These are phyloP conservation scores for Equus quagga DNA, from an alignment of 2,113 vertebrate genomes.

Conservation along the genomic window DNA sequence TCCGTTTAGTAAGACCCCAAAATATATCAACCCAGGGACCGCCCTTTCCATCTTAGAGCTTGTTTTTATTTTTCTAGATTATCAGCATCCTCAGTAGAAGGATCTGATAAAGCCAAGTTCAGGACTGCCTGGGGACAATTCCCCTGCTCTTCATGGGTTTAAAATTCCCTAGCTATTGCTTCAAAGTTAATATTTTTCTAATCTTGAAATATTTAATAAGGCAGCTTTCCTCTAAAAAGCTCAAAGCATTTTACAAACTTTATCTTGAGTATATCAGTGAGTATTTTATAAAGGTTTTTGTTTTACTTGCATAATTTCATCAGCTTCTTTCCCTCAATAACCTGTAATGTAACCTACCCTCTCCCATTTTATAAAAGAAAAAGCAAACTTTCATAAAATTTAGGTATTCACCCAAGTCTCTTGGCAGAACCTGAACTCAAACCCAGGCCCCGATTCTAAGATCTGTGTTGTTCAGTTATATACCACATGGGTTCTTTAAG, in stretches of 20 bases:
- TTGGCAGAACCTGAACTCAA: conserved; percentile 10
- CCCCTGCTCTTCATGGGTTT: not conserved
- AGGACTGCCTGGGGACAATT: not conserved
- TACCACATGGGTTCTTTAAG: not conserved
- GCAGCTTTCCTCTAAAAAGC: not conserved
- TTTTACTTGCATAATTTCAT: not conserved
- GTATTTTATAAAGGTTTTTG: not conserved
- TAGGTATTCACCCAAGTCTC: not conserved
- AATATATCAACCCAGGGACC: not conserved
- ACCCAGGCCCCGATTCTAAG: conserved; percentile 10
- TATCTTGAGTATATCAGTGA: not conserved
- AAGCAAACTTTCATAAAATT: not conserved
- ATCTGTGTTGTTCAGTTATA: not conserved
- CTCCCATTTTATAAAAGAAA: not conserved
- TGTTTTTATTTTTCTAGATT: conserved; percentile 14
- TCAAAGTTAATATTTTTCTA: conserved; percentile 9
- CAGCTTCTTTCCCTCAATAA: not conserved
- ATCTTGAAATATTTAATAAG: conserved; percentile 1
- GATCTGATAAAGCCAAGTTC: not conserved
- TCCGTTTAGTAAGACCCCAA: conserved; percentile 12
- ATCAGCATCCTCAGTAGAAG: not conserved
- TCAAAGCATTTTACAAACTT: not conserved
- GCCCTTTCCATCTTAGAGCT: not conserved
- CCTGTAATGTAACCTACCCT: not conserved
- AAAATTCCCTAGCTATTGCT: not conserved